Percentiles rank a stretch among this genome's conserved stretches.
phyloP scores from a whole-genome alignment of 2,113 vertebrate species.

The Circaetus gallicus region DNA sequence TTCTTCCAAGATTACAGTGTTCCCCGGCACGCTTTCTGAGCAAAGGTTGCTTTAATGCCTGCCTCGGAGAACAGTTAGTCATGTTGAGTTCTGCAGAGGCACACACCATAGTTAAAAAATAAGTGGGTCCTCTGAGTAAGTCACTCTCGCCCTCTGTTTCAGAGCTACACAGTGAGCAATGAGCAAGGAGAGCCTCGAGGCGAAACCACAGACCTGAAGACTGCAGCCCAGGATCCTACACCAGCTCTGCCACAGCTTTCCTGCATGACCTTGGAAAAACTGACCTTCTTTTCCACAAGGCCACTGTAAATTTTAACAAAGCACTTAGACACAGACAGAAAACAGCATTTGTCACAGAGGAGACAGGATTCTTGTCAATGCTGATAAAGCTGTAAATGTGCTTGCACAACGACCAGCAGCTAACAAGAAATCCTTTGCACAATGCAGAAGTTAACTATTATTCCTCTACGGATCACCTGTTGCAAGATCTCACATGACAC shows the following conservation, averaged over 20 bases:
- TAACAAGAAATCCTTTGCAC: neutral
- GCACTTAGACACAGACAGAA: neutral
- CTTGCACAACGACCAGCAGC: neutral
- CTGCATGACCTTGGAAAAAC: neutral
- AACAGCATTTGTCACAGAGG: neutral
- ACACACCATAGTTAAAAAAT: accelerated
- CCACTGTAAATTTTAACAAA: neutral
- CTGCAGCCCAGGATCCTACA: neutral
- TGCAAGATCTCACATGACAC: neutral
- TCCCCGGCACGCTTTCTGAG: neutral
- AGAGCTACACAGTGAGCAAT: accelerated
- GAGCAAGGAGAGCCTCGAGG: neutral
- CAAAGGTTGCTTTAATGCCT: neutral
- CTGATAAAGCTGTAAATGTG: neutral
- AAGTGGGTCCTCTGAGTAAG: neutral
- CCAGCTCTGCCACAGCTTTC: neutral
- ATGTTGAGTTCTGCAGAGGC: neutral
- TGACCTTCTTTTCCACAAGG: neutral
- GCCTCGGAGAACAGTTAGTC: neutral
- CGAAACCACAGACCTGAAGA: neutral
- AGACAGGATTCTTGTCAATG: neutral
- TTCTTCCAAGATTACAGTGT: neutral
- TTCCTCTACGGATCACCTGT: neutral
- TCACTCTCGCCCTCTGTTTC: neutral
- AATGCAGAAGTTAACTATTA: neutral